Conservation (phyloP, 2,797 vertebrate genomes). For the Cygnus olor region DNA sequence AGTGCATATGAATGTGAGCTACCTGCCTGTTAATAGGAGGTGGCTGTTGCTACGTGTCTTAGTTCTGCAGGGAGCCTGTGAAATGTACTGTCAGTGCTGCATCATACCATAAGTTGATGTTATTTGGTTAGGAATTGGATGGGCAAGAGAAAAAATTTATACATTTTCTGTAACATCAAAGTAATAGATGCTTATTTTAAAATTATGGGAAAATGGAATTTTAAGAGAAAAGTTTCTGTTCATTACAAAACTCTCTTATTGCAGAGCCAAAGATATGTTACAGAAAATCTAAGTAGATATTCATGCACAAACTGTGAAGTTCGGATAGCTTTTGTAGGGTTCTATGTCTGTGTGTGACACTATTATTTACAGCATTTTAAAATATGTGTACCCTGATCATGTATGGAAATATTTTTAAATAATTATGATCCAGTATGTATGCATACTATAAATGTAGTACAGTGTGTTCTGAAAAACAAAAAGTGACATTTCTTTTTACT, state of each 20-base stretch:
- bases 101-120: neutral
- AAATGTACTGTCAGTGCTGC: neutral
- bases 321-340: neutral
- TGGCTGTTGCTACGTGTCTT: neutral
- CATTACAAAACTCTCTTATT: neutral
- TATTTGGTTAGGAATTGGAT: neutral
- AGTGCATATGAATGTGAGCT: neutral
- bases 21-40: neutral
- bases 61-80: neutral
- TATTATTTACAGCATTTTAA: neutral
- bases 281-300: neutral
- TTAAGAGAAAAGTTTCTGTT: neutral
- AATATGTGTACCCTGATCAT: neutral
- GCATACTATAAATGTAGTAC: neutral
- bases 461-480: neutral
- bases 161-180: neutral
- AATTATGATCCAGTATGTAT: neutral
- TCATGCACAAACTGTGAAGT: neutral
- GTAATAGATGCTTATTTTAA: neutral
- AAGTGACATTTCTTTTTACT: neutral
- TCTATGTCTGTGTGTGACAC: neutral
- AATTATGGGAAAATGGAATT: neutral
- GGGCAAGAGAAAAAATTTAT: neutral
- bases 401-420: neutral
- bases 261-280: neutral